Conservation (phyloP, 1,140 invertebrate species). For the Papilio machaon region DNA sequence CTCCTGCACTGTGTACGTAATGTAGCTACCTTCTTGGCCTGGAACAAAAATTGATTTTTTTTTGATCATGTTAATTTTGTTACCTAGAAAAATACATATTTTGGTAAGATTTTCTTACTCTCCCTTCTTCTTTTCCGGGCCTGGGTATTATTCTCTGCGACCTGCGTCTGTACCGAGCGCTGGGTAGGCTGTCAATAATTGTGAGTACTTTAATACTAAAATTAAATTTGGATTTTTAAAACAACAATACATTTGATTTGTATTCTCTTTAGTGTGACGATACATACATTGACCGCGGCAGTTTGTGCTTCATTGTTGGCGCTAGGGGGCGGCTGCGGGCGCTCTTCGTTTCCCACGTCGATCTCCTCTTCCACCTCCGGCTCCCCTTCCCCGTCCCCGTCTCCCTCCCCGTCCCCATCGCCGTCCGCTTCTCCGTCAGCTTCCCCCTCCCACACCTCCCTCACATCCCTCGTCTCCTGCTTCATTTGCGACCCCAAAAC, state of each 20-base stretch:
- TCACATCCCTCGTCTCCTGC: neutral
- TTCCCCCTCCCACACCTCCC: neutral
- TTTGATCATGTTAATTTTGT: neutral
- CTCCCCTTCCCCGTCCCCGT: constrained; percentile 43
- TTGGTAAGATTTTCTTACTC: constrained; percentile 38
- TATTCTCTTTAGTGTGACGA: neutral
- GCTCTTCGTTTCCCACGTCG: neutral
- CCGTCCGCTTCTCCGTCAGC: constrained; percentile 25
- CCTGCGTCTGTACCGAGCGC: neutral
- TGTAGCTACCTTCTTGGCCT: constrained; percentile 42
- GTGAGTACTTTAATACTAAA: neutral
- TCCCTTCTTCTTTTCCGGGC: constrained; percentile 45
- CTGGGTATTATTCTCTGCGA: neutral
- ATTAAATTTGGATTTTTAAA: no score
- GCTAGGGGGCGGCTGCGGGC: neutral
- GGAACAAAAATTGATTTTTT: constrained; percentile 36
- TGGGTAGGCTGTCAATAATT: neutral
- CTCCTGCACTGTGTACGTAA: constrained; percentile 46
- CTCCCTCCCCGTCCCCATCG: constrained; percentile 40
- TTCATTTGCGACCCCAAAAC: neutral
- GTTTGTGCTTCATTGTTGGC: neutral
- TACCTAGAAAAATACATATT: no score
- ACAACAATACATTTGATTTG: no score
- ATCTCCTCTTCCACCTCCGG: constrained; percentile 28
- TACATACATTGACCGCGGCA: neutral